Conservation (phyloP, 2,797 vertebrate genomes). For the Menidia menidia region DNA sequence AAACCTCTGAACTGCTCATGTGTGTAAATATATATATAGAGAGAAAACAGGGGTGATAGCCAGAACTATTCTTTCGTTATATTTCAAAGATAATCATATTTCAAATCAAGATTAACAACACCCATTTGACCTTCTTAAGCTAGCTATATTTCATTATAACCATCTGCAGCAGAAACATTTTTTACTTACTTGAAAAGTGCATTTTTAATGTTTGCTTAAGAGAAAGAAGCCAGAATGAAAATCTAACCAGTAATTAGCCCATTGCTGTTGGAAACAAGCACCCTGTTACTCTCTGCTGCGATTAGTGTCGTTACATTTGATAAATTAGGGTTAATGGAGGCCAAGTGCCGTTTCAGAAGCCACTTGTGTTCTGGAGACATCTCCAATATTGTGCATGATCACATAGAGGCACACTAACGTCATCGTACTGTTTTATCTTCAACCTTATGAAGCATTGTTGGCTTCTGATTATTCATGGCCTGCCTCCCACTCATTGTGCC, state of each 20-base stretch:
- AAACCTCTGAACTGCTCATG: background rate
- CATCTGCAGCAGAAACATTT: constrained; percentile 12
- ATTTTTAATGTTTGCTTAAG: background rate
- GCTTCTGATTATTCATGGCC: constrained; percentile 60
- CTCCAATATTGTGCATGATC: constrained; percentile 44
- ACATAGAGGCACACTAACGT: constrained; percentile 41
- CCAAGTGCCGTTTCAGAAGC: constrained; percentile 32
- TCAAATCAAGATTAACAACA: background rate
- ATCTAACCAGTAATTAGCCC: background rate
- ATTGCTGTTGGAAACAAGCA: background rate
- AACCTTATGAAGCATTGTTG: constrained; percentile 41
- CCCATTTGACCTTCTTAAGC: background rate
- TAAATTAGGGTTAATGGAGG: constrained; percentile 48
- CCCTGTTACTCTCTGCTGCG: background rate
- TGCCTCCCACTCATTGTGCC: constrained; percentile 42
- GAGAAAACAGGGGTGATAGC: background rate
- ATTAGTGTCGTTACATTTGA: constrained; percentile 11
- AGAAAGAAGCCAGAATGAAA: background rate
- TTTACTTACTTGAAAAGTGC: constrained; percentile 20
- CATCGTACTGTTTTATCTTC: constrained; percentile 39
- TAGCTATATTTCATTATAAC: background rate
- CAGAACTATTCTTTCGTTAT: too few species aligned
- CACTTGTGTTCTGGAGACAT: constrained; percentile 12
- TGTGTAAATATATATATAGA: too few species aligned
- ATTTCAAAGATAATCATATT: background rate